phyloP scores from a whole-genome alignment of 2,888 invertebrate genomes.

The Philopedon plagiatum region DNA sequence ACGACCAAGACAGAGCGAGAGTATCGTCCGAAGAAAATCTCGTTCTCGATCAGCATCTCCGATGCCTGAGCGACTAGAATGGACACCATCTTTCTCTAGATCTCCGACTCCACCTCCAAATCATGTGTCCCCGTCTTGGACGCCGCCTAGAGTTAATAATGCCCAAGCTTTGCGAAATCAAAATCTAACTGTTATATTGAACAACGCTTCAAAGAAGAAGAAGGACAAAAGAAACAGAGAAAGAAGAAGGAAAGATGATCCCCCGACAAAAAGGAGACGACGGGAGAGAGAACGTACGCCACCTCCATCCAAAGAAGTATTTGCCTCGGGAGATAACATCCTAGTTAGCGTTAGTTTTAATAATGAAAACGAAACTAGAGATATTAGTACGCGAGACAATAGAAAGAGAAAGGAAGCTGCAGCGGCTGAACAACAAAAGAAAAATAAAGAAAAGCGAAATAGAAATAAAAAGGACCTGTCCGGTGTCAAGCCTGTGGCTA shows the following conservation, averaged over 20 bases:
- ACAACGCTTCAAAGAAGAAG: slow-evolving; percentile 68
- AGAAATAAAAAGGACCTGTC: slow-evolving; percentile 63
- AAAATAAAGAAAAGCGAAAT: slow-evolving; percentile 66
- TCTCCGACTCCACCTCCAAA: slow-evolving; percentile 71
- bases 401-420: slow-evolving; percentile 57
- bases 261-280: slow-evolving; percentile 62
- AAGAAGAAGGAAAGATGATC: slow-evolving; percentile 55
- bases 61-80: slow-evolving; percentile 63
- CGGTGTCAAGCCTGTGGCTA: slow-evolving; percentile 82
- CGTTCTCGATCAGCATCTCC: slow-evolving; percentile 61
- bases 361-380: slow-evolving; percentile 72
- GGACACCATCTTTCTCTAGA: slow-evolving; percentile 73
- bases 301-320: slow-evolving; percentile 90
- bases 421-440: slow-evolving; percentile 51
- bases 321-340: slow-evolving; percentile 93
- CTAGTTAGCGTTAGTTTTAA: slow-evolving; percentile 93
- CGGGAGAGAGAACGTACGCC: slow-evolving; percentile 68
- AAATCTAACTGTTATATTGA: slow-evolving; percentile 74
- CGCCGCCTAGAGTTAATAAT: slow-evolving; percentile 73
- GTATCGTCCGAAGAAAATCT: slow-evolving; percentile 62
- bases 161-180: slow-evolving; percentile 57
- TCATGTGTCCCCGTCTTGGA: slow-evolving; percentile 72
- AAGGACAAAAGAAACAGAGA: slow-evolving; percentile 65
- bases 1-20: slow-evolving; percentile 42
- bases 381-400: slow-evolving; percentile 62